Conservation (phyloP, 1,140 invertebrate genomes). For the Neodiprion fabricii region DNA sequence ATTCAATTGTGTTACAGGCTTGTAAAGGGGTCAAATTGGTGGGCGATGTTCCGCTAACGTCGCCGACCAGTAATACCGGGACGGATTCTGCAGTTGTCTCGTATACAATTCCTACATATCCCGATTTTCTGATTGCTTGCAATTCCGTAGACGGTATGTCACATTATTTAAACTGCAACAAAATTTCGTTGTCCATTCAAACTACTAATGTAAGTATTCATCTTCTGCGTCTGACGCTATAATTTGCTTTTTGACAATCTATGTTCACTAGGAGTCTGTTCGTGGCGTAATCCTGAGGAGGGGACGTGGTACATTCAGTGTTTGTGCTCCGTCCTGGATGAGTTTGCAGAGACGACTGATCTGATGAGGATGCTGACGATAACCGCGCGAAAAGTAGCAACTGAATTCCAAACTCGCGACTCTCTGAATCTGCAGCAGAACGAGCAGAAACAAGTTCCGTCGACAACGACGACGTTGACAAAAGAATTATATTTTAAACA, state of each 20-base stretch:
- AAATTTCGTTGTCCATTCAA: conserved; percentile 66
- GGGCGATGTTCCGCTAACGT: conserved; percentile 46
- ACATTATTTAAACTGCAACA: too few relatives aligned
- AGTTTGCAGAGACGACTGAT: conserved; percentile 61
- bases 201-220: conserved; percentile 63
- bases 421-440: conserved; percentile 59
- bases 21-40: conserved; percentile 64
- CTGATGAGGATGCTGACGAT: conserved; percentile 71
- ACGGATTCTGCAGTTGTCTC: conserved; percentile 45
- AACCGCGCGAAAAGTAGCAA: conserved; percentile 68
- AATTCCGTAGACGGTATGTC: conserved; percentile 71
- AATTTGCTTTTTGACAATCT: not conserved
- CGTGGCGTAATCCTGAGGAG: conserved; percentile 70
- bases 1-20: conserved; percentile 51
- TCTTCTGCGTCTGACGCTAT: not conserved
- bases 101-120: conserved; percentile 73
- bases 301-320: conserved; percentile 79
- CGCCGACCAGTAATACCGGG: conserved; percentile 26
- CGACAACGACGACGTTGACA: conserved; percentile 71
- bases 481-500: conserved; percentile 64
- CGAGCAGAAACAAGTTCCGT: conserved; percentile 74
- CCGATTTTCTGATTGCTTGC: conserved; percentile 76
- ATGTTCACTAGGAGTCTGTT: conserved; percentile 66
- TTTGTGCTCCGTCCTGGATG: conserved; percentile 65
- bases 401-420: conserved; percentile 65